phyloP scores from a whole-genome alignment of 2,113 vertebrate species.

The Xerus inauris region DNA sequence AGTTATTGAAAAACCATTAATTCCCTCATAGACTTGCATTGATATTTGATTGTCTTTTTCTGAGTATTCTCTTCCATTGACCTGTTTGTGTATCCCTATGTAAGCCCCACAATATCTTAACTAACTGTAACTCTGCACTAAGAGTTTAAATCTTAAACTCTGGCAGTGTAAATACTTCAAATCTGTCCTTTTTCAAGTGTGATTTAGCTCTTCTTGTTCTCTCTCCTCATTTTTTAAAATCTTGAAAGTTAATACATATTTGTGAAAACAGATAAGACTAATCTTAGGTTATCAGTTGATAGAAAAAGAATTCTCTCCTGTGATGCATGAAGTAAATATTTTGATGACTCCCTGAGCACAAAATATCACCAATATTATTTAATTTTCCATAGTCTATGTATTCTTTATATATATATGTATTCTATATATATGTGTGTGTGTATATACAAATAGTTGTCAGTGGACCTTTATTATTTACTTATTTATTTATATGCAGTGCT shows the following conservation, averaged over 20 bases:
- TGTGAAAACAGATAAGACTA: not conserved
- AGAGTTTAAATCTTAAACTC: constrained; percentile 33
- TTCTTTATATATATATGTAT: no score
- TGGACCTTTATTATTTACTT: no score
- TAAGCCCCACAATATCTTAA: not conserved
- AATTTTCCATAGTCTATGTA: not conserved
- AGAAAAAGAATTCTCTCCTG: not conserved
- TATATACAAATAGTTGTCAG: no score
- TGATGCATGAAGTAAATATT: constrained; percentile 29
- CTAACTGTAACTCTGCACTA: not conserved
- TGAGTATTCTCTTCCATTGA: not conserved
- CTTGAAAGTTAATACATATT: not conserved
- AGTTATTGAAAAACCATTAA: not conserved
- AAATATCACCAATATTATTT: constrained; percentile 14
- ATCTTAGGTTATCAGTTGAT: constrained; percentile 25
- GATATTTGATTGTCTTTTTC: not conserved
- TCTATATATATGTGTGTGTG: no score
- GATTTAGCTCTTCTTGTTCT: not conserved
- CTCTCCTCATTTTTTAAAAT: not conserved
- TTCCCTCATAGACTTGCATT: not conserved
- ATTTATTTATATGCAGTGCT: no score
- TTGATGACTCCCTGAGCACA: not conserved
- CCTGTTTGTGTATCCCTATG: not conserved
- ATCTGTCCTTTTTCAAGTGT: not conserved
- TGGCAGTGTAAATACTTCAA: not conserved